A percentile compares a stretch with the other conserved stretches of the same genome.
phyloP scores from a whole-genome alignment of 2,797 vertebrate genomes.

The Ateles fusciceps region DNA sequence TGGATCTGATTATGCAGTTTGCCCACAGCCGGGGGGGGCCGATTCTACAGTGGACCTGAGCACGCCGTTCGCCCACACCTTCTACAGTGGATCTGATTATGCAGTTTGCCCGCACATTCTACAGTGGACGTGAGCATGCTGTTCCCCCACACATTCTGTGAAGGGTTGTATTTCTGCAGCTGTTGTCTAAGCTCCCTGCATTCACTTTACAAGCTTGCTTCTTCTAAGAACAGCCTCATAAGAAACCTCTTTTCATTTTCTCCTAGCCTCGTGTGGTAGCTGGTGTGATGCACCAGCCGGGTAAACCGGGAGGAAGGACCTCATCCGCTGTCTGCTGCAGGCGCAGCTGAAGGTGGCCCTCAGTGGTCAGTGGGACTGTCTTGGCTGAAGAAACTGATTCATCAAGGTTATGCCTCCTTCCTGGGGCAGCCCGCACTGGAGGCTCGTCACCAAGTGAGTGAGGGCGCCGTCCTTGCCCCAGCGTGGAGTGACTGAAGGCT shows the following conservation, averaged over 20 bases:
- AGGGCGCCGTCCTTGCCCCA: not conserved
- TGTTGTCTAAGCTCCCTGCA: not conserved
- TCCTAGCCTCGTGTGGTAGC: not conserved
- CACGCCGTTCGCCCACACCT: no score
- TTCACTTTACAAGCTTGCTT: not conserved
- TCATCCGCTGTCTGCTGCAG: not conserved
- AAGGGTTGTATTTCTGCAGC: not conserved
- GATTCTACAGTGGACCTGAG: no score
- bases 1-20: no score
- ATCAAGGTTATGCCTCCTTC: not conserved
- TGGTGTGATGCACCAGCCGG: not conserved
- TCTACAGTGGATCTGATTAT: no score
- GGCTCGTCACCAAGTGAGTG: not conserved
- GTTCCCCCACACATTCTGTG: not conserved
- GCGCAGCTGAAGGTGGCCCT: not conserved
- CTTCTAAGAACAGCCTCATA: not conserved
- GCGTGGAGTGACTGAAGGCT: not conserved
- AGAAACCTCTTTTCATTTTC: not conserved
- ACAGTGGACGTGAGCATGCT: no score
- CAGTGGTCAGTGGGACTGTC: not conserved
- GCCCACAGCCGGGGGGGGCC: no score
- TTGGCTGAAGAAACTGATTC: not conserved
- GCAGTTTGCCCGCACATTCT: no score
- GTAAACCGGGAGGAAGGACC: not conserved
- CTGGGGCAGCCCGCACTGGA: not conserved